phyloP scores from a whole-genome alignment of 2,888 invertebrate genomes.

The Dusona sp. region DNA sequence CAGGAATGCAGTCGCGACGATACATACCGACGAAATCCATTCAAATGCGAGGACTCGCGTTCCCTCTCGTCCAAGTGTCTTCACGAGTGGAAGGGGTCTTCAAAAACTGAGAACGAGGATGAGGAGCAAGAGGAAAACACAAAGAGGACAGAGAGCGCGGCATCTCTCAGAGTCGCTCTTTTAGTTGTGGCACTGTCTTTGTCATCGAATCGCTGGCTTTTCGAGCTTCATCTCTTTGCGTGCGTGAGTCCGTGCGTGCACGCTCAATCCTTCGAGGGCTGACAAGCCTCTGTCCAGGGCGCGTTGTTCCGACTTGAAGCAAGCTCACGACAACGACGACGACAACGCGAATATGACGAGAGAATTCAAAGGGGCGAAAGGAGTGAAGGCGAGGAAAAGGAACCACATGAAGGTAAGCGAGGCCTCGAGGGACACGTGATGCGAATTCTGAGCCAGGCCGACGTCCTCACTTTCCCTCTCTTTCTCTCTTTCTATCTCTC shows the following conservation, averaged over 20 bases:
- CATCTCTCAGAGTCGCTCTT: neutral
- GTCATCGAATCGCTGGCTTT: slow-evolving; percentile 9
- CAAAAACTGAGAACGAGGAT: slow-evolving; percentile 28
- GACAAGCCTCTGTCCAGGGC: slow-evolving; percentile 4
- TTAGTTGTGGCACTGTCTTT: neutral
- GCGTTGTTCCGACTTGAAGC: slow-evolving; percentile 1
- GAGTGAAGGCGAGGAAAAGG: slow-evolving; percentile 49
- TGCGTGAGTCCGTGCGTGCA: slow-evolving; percentile 6
- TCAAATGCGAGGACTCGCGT: slow-evolving; percentile 70
- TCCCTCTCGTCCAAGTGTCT: slow-evolving; percentile 7
- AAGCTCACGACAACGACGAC: slow-evolving; percentile 8
- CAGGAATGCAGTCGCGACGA: slow-evolving; percentile 81
- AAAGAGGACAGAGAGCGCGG: neutral
- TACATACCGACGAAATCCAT: slow-evolving; percentile 79
- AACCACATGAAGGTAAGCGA: slow-evolving; percentile 48
- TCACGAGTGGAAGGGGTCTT: neutral
- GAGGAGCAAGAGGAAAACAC: neutral
- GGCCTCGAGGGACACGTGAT: slow-evolving; percentile 75
- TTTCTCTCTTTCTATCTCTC: slow-evolving; percentile 15
- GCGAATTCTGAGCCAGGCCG: slow-evolving; percentile 77
- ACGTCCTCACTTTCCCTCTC: slow-evolving; percentile 68
- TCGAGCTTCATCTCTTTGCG: slow-evolving; percentile 12
- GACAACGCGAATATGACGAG: slow-evolving; percentile 2
- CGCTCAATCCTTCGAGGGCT: slow-evolving; percentile 7
- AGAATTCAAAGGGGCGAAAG: slow-evolving; percentile 28